Percentiles rank a stretch among this genome's conserved stretches.
Conservation (phyloP, 1,140 invertebrate genomes). For the Trachelipus rathkii region DNA sequence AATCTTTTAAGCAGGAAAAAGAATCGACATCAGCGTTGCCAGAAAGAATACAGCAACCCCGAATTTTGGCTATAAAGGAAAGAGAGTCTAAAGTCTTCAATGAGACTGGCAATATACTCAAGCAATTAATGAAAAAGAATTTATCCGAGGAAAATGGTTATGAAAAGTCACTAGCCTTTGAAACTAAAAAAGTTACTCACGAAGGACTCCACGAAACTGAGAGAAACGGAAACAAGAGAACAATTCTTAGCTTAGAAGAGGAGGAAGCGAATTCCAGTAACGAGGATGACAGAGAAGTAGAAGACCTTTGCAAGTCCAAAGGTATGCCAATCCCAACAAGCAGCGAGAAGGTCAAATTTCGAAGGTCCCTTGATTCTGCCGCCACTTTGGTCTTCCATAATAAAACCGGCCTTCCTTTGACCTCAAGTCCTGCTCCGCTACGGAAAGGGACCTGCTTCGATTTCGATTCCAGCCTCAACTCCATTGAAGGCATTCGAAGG, state of each 20-base stretch:
- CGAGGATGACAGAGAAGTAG: constrained; percentile 32
- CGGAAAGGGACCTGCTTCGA: constrained; percentile 73
- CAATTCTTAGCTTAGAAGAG: neutral
- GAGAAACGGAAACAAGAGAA: constrained; percentile 19
- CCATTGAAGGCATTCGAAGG: constrained; percentile 74
- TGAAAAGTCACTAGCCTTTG: neutral
- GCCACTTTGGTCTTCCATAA: constrained; percentile 80
- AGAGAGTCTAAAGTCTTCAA: constrained; percentile 27
- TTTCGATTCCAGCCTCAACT: constrained; percentile 76
- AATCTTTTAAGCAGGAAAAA: neutral
- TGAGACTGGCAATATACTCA: constrained; percentile 36
- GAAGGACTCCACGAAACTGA: neutral
- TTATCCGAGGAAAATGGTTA: neutral
- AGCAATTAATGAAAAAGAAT: constrained; percentile 35
- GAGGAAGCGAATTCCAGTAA: neutral
- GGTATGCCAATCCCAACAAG: constrained; percentile 38
- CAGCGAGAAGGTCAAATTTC: constrained; percentile 58
- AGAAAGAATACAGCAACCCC: neutral
- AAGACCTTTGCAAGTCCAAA: constrained; percentile 32
- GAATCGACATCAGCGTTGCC: neutral
- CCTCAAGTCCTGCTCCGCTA: constrained; percentile 79
- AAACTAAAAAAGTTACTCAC: neutral
- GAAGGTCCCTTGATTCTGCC: constrained; percentile 70
- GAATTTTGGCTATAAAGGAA: constrained; percentile 16
- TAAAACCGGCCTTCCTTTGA: constrained; percentile 69